Percentiles rank a stretch among this genome's conserved stretches.
phyloP scores from a whole-genome alignment of 2,797 vertebrate genomes.

The Xiphophorus birchmanni region DNA sequence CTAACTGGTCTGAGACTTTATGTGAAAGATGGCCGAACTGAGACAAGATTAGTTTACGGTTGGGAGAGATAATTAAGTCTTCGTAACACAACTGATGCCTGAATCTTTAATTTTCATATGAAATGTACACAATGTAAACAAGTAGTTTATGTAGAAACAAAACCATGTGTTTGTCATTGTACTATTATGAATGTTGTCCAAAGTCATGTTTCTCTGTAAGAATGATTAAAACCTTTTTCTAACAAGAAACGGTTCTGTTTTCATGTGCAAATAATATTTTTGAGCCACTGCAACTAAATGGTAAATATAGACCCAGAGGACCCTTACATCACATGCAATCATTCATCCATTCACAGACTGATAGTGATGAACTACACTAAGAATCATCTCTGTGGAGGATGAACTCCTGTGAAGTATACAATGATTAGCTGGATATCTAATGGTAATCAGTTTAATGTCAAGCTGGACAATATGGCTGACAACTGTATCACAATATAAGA shows the following conservation, averaged over 20 bases:
- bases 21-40: slow-evolving; percentile 33
- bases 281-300: background rate
- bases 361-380: background rate
- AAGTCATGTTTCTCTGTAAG: slow-evolving; percentile 42
- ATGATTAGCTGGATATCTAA: background rate
- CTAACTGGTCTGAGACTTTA: slow-evolving; percentile 14
- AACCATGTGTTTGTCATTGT: slow-evolving; percentile 49
- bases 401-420: background rate
- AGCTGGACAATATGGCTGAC: background rate
- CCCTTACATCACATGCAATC: background rate
- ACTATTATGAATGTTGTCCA: slow-evolving; percentile 51
- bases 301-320: background rate
- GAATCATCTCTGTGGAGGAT: background rate
- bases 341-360: background rate
- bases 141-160: slow-evolving; percentile 47
- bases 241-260: slow-evolving; percentile 22
- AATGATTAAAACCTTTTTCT: slow-evolving; percentile 68
- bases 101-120: slow-evolving; percentile 48
- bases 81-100: slow-evolving; percentile 33
- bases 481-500: no score
- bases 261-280: slow-evolving; percentile 5
- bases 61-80: slow-evolving; percentile 29
- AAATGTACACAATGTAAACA: slow-evolving; percentile 50
- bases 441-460: background rate
- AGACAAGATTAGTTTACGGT: slow-evolving; percentile 24